A percentile compares a stretch with the other conserved stretches of the same genome.
Evolutionary conservation across 2,113 vertebrate genomes (phyloP).

Genomic region (Phylloscopus trochiloides): DNA sequence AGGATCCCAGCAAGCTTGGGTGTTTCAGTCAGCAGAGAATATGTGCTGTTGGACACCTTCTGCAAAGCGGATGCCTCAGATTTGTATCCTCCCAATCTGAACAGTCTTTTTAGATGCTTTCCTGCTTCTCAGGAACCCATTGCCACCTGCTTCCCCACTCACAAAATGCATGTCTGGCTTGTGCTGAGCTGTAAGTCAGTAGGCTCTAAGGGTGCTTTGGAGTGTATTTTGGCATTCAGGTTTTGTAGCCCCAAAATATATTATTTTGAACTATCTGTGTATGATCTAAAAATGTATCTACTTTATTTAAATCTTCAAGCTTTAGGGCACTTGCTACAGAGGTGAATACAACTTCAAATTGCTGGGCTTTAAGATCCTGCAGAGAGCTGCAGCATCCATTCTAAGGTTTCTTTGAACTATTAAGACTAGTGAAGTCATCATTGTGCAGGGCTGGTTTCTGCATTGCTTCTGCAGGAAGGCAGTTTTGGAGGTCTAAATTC

Average conservation of each 20-base stretch:
- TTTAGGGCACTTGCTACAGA: neutral
- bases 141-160: neutral
- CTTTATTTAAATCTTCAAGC: neutral
- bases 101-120: neutral
- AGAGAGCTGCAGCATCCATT: neutral
- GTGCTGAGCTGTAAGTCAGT: neutral
- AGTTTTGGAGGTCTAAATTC: neutral
- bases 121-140: neutral
- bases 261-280: neutral
- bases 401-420: neutral
- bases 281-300: neutral
- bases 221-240: neutral
- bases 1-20: neutral
- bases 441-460: neutral
- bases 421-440: neutral
- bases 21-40: neutral
- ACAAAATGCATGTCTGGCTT: neutral
- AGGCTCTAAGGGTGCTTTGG: neutral
- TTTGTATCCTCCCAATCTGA: neutral
- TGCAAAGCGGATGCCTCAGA: neutral
- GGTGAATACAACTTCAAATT: neutral
- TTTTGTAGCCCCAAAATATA: neutral
- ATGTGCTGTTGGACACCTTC: accelerated
- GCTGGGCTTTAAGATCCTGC: neutral
- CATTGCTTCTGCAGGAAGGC: neutral